Evolutionary conservation across 2,113 vertebrate genomes (phyloP), one percentile per base, ranked within the genome.

Genomic region (Cottus gobio): DNA sequence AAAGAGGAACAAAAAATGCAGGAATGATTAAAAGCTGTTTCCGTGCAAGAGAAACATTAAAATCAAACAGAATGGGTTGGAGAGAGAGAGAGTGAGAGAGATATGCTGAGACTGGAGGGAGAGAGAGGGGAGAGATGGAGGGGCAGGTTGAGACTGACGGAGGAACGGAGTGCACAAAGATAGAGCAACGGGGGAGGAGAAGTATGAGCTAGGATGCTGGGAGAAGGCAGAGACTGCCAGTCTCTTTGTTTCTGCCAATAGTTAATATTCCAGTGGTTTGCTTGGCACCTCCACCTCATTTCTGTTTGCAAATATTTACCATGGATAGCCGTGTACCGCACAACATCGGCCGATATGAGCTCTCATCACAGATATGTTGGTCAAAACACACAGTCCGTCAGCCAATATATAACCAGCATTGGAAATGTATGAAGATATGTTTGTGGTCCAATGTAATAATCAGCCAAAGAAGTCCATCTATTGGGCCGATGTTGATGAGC

Each of bases 221-320:
- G 16, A 37, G 75, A 77, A 76, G 50, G 30, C 37, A 57, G 75
- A 20, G 7, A 52, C 68, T 84, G 78, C 65, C 66, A 64, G 67
- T 67, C 71, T 82, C 80, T 85, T 77, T 63, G 72, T 70, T 84
- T 85, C 72, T 75, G 81, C 89, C 85, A 70, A 76, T 85, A 85
- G 87, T 90, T 90, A 87, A 88, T 90, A 90, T 91, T 91, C 85
- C 83, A 79, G 77, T 56, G 75, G 79, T 72, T 67, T 77, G 62
- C 71, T 82, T n/a, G 69, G 74, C 50, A 73, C 80, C 34, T 64
- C 58, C 73, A 71, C 65, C 64, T 86, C 70, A 82, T 91, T 92
- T 87, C 85, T 87, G 69, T 86, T 87, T 83, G 89, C 90, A 90
- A 90, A 94, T 91, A 92, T 94, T 93, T 92, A 87, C 78, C 82